A percentile compares a stretch with the other conserved stretches of the same genome.
These are phyloP conservation scores for Lutjanus campechanus DNA, from an alignment of 2,797 vertebrate species.

Conservation along the genomic window DNA sequence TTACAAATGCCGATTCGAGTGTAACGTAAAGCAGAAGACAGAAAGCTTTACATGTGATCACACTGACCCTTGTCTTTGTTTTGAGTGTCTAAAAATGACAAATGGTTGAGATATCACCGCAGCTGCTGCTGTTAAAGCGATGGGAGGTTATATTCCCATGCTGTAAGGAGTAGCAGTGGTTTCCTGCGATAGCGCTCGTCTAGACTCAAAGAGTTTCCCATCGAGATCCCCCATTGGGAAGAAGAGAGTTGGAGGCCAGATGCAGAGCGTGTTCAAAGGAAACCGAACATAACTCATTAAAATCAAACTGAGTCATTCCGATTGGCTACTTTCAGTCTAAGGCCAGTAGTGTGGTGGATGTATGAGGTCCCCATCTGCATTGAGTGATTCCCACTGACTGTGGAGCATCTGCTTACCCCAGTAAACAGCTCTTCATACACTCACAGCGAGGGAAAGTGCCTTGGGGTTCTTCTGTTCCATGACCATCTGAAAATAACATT, in stretches of 20 bases:
- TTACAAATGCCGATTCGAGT: neutral
- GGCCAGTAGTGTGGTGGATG: conserved; percentile 5
- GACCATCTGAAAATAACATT: conserved; percentile 29
- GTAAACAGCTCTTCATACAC: conserved; percentile 52
- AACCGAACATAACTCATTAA: conserved; percentile 8
- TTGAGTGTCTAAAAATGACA: conserved; percentile 9
- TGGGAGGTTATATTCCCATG: conserved; percentile 20
- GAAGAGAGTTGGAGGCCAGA: conserved; percentile 18
- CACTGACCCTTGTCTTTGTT: neutral
- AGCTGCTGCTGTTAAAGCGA: conserved; percentile 15
- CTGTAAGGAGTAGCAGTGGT: conserved; percentile 16
- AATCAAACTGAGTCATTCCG: conserved; percentile 13
- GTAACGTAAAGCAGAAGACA: neutral
- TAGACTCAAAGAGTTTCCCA: conserved; percentile 47
- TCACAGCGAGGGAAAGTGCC: conserved; percentile 33
- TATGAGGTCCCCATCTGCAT: conserved; percentile 56
- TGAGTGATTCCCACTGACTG: conserved; percentile 51
- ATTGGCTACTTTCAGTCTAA: conserved; percentile 22
- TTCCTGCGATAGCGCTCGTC: conserved; percentile 45
- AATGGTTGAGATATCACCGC: conserved; percentile 4
- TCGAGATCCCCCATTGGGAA: conserved; percentile 19
- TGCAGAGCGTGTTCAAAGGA: conserved; percentile 21
- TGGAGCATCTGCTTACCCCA: conserved; percentile 57
- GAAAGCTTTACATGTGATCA: neutral
- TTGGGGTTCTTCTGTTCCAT: conserved; percentile 43